These are phyloP conservation scores for Sisyra nigra DNA, from an alignment of 2,888 invertebrate species.

Conservation along the genomic window DNA sequence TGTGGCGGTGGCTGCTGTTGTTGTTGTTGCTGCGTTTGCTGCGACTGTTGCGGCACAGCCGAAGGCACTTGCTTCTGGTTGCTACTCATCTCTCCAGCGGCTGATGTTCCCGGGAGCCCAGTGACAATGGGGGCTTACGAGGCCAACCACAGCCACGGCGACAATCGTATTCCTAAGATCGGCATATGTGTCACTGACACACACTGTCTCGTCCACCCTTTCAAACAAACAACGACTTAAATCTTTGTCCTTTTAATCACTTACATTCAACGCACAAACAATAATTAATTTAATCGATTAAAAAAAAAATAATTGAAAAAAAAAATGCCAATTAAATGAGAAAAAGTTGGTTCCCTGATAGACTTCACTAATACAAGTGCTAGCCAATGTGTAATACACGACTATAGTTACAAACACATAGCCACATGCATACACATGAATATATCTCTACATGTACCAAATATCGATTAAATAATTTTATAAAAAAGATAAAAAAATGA, in stretches of 20 bases:
- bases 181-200: slow-evolving; percentile 16
- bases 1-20: slow-evolving; percentile 17
- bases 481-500: neutral
- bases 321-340: too few species aligned
- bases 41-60: slow-evolving; percentile 39
- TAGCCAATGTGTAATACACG: too few species aligned
- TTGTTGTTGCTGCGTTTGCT: slow-evolving; percentile 32
- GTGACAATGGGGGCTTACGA: slow-evolving; percentile 37
- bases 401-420: too few species aligned
- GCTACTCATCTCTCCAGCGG: slow-evolving; percentile 36
- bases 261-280: neutral
- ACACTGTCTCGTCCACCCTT: neutral
- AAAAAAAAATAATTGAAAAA: too few species aligned
- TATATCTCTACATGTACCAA: neutral
- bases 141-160: slow-evolving; percentile 38
- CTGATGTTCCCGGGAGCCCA: slow-evolving; percentile 28
- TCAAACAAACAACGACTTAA: neutral
- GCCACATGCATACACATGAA: too few species aligned
- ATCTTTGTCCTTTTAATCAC: neutral
- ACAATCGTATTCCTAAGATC: slow-evolving; percentile 21
- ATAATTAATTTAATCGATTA: neutral
- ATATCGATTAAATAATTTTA: neutral
- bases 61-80: slow-evolving; percentile 48
- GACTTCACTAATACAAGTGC: too few species aligned
- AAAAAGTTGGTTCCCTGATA: too few species aligned